phyloP scores from a whole-genome alignment of 2,888 invertebrate genomes.

The Anagyrus pseudococci region DNA sequence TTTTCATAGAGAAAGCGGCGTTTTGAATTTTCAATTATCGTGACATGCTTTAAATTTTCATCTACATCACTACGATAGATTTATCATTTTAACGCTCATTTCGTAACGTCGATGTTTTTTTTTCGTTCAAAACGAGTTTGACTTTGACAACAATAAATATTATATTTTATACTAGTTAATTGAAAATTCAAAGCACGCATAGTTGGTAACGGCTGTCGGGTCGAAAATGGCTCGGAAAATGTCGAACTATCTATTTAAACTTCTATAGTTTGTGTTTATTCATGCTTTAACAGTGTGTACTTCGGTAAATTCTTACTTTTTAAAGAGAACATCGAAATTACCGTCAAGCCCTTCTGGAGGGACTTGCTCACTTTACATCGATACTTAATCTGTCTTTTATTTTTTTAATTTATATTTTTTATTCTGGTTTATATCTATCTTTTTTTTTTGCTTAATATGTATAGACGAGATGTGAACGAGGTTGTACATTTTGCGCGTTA shows the following conservation, averaged over 20 bases:
- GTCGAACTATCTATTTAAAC: slow-evolving; percentile 36
- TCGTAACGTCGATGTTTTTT: too few species aligned
- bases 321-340: slow-evolving; percentile 34
- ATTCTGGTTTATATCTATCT: too few species aligned
- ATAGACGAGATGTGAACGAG: slow-evolving; percentile 32
- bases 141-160: too few species aligned
- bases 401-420: too few species aligned
- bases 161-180: slow-evolving; percentile 8
- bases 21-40: not conserved
- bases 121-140: too few species aligned
- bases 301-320: slow-evolving; percentile 37
- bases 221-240: slow-evolving; percentile 38
- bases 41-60: too few species aligned
- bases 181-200: not conserved
- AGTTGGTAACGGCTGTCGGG: slow-evolving; percentile 25
- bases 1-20: too few species aligned
- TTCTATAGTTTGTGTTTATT: slow-evolving; percentile 37
- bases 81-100: too few species aligned
- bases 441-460: slow-evolving; percentile 22
- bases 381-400: slow-evolving; percentile 24
- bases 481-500: slow-evolving; percentile 30
- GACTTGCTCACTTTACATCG: slow-evolving; percentile 15
- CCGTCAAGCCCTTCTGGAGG: slow-evolving; percentile 3
- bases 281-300: slow-evolving; percentile 36
- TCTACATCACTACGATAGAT: too few species aligned